Evolutionary conservation across 2,888 invertebrate genomes (phyloP).

Genomic region (Melanotus villosus): DNA sequence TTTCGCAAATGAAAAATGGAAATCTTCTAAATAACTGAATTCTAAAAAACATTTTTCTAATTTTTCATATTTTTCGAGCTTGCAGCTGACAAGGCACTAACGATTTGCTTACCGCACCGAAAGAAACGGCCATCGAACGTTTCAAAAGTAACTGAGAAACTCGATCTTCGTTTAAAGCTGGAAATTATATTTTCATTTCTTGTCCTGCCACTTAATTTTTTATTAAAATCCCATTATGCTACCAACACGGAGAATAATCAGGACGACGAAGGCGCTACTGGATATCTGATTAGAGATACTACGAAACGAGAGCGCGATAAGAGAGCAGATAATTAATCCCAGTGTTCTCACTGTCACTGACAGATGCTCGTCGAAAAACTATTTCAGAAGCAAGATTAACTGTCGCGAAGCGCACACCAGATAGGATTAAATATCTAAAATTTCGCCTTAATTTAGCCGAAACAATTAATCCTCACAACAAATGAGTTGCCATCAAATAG

Average conservation of each 20-base stretch:
- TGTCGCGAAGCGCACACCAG: constrained; percentile 49
- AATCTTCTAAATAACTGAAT: constrained; percentile 29
- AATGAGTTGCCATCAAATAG: constrained; percentile 25
- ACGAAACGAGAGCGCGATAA: constrained; percentile 58
- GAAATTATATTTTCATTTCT: neutral
- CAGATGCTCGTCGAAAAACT: constrained; percentile 60
- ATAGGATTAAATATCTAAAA: constrained; percentile 55
- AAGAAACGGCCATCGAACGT: neutral
- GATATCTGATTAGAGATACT: constrained; percentile 60
- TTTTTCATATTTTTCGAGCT: constrained; percentile 24
- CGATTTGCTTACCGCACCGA: constrained; percentile 4
- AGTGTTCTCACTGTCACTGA: constrained; percentile 60
- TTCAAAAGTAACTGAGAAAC: neutral
- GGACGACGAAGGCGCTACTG: constrained; percentile 37
- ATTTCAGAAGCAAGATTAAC: constrained; percentile 56
- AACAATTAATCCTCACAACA: constrained; percentile 38
- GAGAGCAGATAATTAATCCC: constrained; percentile 62
- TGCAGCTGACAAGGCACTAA: constrained; percentile 20
- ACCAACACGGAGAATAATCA: constrained; percentile 32
- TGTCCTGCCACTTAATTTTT: constrained; percentile 26
- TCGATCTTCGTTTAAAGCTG: neutral
- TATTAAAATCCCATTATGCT: constrained; percentile 34
- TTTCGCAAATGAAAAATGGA: constrained; percentile 33
- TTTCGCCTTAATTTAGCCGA: constrained; percentile 41
- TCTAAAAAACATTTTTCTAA: constrained; percentile 18